Percentiles rank a stretch among this genome's conserved stretches.
Evolutionary conservation across 1,140 invertebrate species (phyloP).

Genomic region (Meteorus sp.): DNA sequence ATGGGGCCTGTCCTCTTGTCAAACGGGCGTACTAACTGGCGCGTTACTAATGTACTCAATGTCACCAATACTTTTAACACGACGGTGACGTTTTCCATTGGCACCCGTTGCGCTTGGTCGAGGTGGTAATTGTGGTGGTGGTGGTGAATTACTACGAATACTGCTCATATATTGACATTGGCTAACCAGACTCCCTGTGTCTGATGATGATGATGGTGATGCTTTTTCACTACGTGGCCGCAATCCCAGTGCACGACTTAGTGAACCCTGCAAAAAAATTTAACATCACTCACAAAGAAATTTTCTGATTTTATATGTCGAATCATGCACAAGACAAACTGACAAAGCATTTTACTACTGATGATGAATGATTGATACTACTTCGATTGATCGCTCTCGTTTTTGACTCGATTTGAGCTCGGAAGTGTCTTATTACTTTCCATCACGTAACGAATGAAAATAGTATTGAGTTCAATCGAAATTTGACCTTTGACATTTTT

Average conservation of each 20-base stretch:
- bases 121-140: slow-evolving; percentile 51
- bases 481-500: too few relatives aligned
- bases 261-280: slow-evolving; percentile 66
- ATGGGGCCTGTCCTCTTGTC: slow-evolving; percentile 55
- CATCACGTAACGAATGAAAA: too few relatives aligned
- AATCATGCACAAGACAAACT: too few relatives aligned
- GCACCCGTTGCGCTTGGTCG: slow-evolving; percentile 44
- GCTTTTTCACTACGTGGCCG: slow-evolving; percentile 63
- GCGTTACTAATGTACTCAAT: slow-evolving; percentile 65
- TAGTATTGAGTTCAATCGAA: too few relatives aligned
- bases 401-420: too few relatives aligned
- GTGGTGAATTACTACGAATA: slow-evolving; percentile 51
- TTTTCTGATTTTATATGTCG: too few relatives aligned
- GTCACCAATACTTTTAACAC: slow-evolving; percentile 74
- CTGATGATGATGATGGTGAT: slow-evolving; percentile 64
- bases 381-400: too few relatives aligned
- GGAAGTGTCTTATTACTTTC: too few relatives aligned
- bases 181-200: slow-evolving; percentile 61
- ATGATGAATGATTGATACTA: too few relatives aligned
- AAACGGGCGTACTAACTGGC: slow-evolving; percentile 53
- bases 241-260: slow-evolving; percentile 74
- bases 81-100: slow-evolving; percentile 62
- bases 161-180: slow-evolving; percentile 58
- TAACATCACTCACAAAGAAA: too few relatives aligned
- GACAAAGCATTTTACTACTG: too few relatives aligned